phyloP scores from a whole-genome alignment of 2,113 vertebrate genomes.

The Tragelaphus scriptus region DNA sequence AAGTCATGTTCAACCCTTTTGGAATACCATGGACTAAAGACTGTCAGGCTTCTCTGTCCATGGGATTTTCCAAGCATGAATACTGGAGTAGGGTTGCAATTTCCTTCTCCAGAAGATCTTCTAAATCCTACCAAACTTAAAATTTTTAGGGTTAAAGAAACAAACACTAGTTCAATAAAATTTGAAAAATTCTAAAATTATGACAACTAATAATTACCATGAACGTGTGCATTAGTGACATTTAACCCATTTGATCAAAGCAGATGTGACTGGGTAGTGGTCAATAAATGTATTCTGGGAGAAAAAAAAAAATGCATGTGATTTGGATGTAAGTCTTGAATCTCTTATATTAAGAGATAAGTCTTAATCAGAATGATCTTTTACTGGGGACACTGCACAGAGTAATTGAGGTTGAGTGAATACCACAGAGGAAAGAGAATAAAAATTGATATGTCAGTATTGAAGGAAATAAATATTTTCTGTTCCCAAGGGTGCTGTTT shows the following conservation, averaged over 20 bases:
- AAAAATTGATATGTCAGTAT: background rate
- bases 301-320: background rate
- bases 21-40: background rate
- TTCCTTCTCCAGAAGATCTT: background rate
- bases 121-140: background rate
- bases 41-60: background rate
- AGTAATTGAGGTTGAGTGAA: background rate
- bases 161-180: background rate
- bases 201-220: background rate
- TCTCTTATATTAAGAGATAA: background rate
- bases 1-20: background rate
- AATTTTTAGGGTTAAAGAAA: background rate
- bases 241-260: background rate
- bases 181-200: background rate
- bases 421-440: background rate
- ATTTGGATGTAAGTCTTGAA: background rate
- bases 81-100: background rate
- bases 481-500: background rate
- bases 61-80: background rate
- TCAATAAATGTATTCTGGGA: background rate
- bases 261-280: fast-evolving
- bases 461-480: background rate
- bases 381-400: background rate
- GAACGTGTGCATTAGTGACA: background rate
- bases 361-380: background rate